phyloP scores from a whole-genome alignment of 2,888 invertebrate genomes.

The Machimus atricapillus region DNA sequence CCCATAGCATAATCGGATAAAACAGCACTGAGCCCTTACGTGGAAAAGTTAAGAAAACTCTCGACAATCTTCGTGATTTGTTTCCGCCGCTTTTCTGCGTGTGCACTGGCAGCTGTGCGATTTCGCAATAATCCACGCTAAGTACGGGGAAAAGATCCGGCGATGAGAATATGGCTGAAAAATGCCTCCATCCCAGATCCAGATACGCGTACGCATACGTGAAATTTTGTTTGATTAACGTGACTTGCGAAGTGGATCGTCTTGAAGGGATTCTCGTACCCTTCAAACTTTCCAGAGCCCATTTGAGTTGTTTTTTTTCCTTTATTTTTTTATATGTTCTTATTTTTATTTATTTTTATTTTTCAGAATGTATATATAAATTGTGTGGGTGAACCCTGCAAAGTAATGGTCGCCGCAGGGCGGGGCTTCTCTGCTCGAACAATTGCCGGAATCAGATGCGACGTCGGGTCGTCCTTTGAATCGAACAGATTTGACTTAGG shows the following conservation, averaged over 20 bases:
- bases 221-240: constrained; percentile 38
- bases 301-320: background rate
- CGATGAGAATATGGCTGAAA: background rate
- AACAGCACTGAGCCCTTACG: background rate
- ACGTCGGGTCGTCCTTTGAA: background rate
- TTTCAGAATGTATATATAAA: background rate
- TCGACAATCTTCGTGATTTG: background rate
- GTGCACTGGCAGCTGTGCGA: background rate
- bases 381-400: background rate
- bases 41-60: constrained; percentile 16
- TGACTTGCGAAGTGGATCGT: constrained; percentile 39
- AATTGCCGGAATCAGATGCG: background rate
- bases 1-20: background rate
- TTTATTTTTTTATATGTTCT: background rate
- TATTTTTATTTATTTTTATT: background rate
- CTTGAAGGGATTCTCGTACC: constrained; percentile 8
- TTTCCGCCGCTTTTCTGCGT: background rate
- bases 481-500: background rate
- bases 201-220: background rate
- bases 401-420: background rate
- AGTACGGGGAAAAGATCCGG: background rate
- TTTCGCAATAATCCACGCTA: background rate
- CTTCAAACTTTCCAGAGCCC: constrained; percentile 1
- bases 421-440: background rate
- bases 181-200: background rate